A percentile compares a stretch with the other conserved stretches of the same genome.
phyloP scores from a whole-genome alignment of 2,888 invertebrate genomes.

The Tuberolachnus salignus region DNA sequence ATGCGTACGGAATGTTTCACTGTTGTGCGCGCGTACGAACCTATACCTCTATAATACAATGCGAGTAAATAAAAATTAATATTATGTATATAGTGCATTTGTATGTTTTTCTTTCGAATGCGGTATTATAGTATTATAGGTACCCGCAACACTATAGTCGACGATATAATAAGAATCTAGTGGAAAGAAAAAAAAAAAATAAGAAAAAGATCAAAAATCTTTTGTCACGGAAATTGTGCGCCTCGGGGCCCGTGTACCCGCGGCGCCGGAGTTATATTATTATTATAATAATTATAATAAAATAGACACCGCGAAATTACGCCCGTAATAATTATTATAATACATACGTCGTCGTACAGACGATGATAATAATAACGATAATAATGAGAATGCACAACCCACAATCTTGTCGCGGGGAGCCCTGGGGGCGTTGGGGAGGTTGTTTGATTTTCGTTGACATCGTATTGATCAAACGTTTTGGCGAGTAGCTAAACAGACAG shows the following conservation, averaged over 20 bases:
- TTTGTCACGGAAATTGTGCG: slow-evolving; percentile 39
- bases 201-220: too few species aligned
- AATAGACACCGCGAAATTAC: slow-evolving; percentile 24
- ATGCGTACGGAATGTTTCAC: background rate
- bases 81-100: background rate
- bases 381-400: background rate
- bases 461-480: slow-evolving; percentile 40
- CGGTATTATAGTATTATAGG: background rate
- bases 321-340: slow-evolving; percentile 9
- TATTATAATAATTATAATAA: too few species aligned
- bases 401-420: too few species aligned
- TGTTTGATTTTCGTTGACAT: slow-evolving; percentile 26
- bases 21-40: background rate
- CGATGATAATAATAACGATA: slow-evolving; percentile 10
- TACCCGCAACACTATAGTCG: background rate
- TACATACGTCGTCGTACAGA: background rate
- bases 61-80: slow-evolving; percentile 3
- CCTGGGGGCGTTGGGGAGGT: slow-evolving; percentile 31
- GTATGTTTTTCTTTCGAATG: slow-evolving; percentile 26
- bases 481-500: slow-evolving; percentile 4
- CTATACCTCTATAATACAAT: slow-evolving; percentile 9
- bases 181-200: slow-evolving; percentile 7
- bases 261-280: background rate
- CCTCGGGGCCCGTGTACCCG: slow-evolving; percentile 8
- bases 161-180: slow-evolving; percentile 13